These are phyloP conservation scores for human DNA, from an alignment of 2,113 vertebrate species.

Conservation along the genomic window GRCh38 chr2:127678501-127679000, in stretches of 20 bases:
- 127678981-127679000: background rate
- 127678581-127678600: background rate
- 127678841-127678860: accelerated
- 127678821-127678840: background rate
- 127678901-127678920: background rate
- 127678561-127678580: background rate
- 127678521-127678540: too few relatives aligned
- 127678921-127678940: background rate
- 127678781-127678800: background rate
- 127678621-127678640: background rate
- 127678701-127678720: background rate
- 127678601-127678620: background rate
- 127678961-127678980: background rate
- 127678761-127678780: too few relatives aligned
- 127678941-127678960: background rate
- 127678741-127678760: background rate
- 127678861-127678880: background rate
- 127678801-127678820: background rate
- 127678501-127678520: background rate
- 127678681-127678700: background rate
- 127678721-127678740: background rate
- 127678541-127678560: background rate
- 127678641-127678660: background rate
- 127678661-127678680: background rate
- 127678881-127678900: background rate